These are phyloP conservation scores for Drosophila mauritiana DNA, from an alignment of 1,140 invertebrate genomes.

Conservation along the genomic window DNA sequence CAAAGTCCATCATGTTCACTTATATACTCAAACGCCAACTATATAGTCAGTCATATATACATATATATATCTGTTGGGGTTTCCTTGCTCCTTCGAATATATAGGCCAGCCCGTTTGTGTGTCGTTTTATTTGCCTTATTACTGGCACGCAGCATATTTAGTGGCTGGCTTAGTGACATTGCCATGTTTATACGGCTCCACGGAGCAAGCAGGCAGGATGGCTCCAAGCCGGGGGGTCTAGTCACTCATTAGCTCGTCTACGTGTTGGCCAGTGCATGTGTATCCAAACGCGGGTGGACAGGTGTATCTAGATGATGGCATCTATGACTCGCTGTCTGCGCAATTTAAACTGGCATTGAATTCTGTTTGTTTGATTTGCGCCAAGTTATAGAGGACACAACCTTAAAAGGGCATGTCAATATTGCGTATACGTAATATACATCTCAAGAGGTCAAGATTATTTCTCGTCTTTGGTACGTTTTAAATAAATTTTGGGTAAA, in stretches of 20 bases:
- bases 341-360: conserved; percentile 70
- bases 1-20: conserved; percentile 52
- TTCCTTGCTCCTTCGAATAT: conserved; percentile 37
- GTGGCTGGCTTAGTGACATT: conserved; percentile 69
- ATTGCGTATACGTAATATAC: conserved; percentile 12
- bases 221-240: conserved; percentile 27
- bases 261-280: conserved; percentile 36
- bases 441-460: too few species aligned
- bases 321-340: conserved; percentile 28
- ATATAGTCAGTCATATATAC: conserved; percentile 30
- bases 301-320: conserved; percentile 17
- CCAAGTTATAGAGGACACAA: conserved; percentile 18
- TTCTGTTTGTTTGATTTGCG: conserved; percentile 63
- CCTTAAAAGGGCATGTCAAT: conserved; percentile 46
- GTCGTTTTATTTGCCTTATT: conserved; percentile 77
- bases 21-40: conserved; percentile 29
- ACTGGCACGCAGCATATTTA: conserved; percentile 80
- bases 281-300: conserved; percentile 25
- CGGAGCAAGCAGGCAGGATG: conserved; percentile 24
- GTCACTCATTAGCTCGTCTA: conserved; percentile 65
- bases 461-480: too few species aligned
- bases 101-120: conserved; percentile 57
- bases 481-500: not conserved
- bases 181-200: conserved; percentile 50
- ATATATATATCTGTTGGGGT: conserved; percentile 42